A percentile compares a stretch with the other conserved stretches of the same genome.
phyloP scores from a whole-genome alignment of 2,797 vertebrate species.

The Monodelphis domestica region DNA sequence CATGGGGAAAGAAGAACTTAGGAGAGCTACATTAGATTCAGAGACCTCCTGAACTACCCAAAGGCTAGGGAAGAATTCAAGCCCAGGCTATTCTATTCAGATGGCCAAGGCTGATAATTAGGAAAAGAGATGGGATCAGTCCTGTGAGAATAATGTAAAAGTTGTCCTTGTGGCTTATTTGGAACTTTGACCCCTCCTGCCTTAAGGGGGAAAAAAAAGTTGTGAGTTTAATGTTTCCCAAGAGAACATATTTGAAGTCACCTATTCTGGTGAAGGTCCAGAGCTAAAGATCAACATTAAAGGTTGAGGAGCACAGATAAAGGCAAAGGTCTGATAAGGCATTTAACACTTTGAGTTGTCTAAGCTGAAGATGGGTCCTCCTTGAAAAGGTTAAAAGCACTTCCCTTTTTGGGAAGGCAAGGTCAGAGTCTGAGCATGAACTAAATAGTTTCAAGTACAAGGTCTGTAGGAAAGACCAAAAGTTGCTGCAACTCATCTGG shows the following conservation, averaged over 20 bases:
- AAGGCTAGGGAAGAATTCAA: slow-evolving; percentile 19
- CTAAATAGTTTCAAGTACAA: slow-evolving; percentile 67
- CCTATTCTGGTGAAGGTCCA: slow-evolving; percentile 28
- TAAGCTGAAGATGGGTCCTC: background rate
- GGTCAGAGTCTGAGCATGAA: slow-evolving; percentile 58
- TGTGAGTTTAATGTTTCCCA: background rate
- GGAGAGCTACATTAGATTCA: background rate
- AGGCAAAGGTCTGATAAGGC: slow-evolving; percentile 29
- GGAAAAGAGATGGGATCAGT: background rate
- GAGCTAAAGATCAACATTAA: slow-evolving; percentile 47
- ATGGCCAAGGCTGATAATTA: slow-evolving; percentile 25
- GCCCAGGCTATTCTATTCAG: background rate
- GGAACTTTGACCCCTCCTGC: slow-evolving; percentile 14
- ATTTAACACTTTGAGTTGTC: slow-evolving; percentile 38
- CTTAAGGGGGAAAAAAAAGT: slow-evolving; percentile 36
- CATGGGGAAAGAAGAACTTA: slow-evolving; percentile 16
- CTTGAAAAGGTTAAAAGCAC: slow-evolving; percentile 49
- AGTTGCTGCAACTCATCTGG: slow-evolving; percentile 44
- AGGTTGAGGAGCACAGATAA: slow-evolving; percentile 29
- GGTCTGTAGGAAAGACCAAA: slow-evolving; percentile 59
- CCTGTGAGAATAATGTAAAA: background rate
- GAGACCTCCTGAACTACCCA: slow-evolving; percentile 29
- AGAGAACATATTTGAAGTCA: slow-evolving; percentile 31
- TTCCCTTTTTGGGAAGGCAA: slow-evolving; percentile 37
- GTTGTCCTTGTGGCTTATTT: slow-evolving; percentile 9